These are phyloP conservation scores for Ctena decussata DNA, from an alignment of 2,888 invertebrate genomes.

Conservation along the genomic window DNA sequence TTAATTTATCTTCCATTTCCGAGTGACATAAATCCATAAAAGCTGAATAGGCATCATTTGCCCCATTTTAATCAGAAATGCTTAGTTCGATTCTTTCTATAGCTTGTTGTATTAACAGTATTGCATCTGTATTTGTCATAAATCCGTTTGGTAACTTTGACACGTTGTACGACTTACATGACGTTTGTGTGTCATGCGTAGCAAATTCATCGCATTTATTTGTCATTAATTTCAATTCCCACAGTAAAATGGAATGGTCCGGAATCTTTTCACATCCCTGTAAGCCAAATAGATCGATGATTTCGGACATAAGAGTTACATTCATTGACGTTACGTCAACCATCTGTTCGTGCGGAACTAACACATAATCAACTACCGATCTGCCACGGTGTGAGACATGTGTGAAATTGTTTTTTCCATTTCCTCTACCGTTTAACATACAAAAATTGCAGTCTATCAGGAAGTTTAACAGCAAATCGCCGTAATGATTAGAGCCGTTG, in stretches of 20 bases:
- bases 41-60: too few relatives aligned
- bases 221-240: neutral
- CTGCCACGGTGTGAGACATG: constrained; percentile 2
- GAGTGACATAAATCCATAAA: too few relatives aligned
- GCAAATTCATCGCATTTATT: neutral
- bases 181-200: neutral
- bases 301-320: constrained; percentile 21
- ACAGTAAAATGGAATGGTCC: constrained; percentile 8
- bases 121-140: neutral
- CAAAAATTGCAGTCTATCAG: constrained; percentile 22
- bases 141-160: neutral
- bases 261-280: constrained; percentile 21
- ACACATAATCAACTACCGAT: constrained; percentile 1
- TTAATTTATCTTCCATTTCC: too few relatives aligned
- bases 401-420: constrained; percentile 22
- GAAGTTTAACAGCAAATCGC: constrained; percentile 27
- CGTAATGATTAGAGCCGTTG: constrained; percentile 19
- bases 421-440: constrained; percentile 37
- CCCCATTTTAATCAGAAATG: neutral
- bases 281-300: constrained; percentile 4
- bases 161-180: neutral
- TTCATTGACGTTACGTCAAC: neutral
- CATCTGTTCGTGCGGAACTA: constrained; percentile 15
- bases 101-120: neutral
- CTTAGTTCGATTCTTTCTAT: neutral